Evolutionary conservation across 2,113 vertebrate genomes (phyloP).

Genomic region (Amphiprion percula): DNA sequence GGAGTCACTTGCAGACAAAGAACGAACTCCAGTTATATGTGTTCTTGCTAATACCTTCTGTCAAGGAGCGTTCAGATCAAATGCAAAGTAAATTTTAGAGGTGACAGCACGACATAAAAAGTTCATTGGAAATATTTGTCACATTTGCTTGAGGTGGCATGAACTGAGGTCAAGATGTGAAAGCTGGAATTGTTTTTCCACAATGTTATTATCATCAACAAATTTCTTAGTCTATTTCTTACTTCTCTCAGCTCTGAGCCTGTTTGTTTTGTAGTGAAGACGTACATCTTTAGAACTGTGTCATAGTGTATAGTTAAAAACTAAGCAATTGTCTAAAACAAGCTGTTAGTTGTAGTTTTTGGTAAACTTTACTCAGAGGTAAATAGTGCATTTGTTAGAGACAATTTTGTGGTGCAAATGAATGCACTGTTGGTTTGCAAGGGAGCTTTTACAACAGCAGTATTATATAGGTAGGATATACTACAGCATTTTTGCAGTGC

Average conservation of each 20-base stretch:
- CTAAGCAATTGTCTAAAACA: no score
- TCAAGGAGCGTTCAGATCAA: conserved; percentile 24
- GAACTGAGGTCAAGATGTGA: background rate
- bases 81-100: conserved; percentile 7
- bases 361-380: no score
- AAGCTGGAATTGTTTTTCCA: background rate
- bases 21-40: conserved; percentile 5
- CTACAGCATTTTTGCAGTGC: no score
- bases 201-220: background rate
- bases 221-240: background rate
- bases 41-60: background rate
- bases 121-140: background rate
- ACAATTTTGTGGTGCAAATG: no score
- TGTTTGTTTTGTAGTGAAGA: background rate
- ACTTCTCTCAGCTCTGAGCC: background rate
- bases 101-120: background rate
- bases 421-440: no score
- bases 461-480: no score
- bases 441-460: no score
- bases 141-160: background rate
- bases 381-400: no score
- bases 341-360: no score
- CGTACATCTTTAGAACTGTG: no score
- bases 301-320: no score
- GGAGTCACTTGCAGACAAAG: conserved; percentile 6